phyloP scores from a whole-genome alignment of 2,113 vertebrate genomes.

The Rhinichthys klamathensis region DNA sequence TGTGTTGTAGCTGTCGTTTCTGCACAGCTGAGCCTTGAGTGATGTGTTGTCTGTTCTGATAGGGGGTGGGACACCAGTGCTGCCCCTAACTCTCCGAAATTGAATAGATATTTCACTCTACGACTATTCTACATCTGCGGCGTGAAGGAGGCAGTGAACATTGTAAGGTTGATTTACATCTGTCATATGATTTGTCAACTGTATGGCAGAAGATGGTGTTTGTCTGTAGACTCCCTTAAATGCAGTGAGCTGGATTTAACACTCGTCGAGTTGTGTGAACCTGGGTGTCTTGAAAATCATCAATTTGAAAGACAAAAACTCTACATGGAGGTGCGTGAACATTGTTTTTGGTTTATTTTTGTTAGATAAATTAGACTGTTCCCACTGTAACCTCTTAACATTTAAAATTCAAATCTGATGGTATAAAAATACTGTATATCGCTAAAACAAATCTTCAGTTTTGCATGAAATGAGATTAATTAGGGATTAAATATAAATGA shows the following conservation, averaged over 20 bases:
- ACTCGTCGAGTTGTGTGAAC: background rate
- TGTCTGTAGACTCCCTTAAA: background rate
- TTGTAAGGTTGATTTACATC: background rate
- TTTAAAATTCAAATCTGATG: background rate
- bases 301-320: background rate
- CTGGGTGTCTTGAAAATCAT: background rate
- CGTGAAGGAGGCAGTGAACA: background rate
- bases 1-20: background rate
- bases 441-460: background rate
- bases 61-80: background rate
- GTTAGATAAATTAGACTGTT: background rate
- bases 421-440: background rate
- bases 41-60: conserved; percentile 8
- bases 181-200: background rate
- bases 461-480: background rate
- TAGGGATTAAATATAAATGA: background rate
- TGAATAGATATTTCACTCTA: background rate
- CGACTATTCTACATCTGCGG: background rate
- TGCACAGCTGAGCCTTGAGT: conserved; percentile 17
- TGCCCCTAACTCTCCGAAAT: background rate
- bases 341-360: background rate
- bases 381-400: background rate
- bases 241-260: conserved; percentile 25
- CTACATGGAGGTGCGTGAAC: conserved; percentile 28
- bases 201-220: background rate